These are phyloP conservation scores for Hoplostethus atlanticus DNA, from an alignment of 2,797 vertebrate genomes.

Conservation along the genomic window DNA sequence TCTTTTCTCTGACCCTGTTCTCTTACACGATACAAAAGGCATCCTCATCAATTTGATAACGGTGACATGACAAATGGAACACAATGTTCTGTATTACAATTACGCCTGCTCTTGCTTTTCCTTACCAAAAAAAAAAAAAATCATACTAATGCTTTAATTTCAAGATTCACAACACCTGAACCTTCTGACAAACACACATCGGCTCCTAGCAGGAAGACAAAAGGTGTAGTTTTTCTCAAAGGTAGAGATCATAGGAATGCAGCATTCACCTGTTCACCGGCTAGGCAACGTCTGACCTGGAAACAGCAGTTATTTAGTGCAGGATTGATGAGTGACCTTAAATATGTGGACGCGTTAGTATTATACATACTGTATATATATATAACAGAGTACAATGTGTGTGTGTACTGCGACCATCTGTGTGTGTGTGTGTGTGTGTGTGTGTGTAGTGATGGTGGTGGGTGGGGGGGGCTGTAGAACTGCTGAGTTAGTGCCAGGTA, in stretches of 20 bases:
- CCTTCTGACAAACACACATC: not conserved
- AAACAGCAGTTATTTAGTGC: not conserved
- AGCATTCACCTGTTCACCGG: slow-evolving; percentile 34
- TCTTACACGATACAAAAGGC: not conserved
- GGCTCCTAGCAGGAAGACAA: slow-evolving; percentile 15
- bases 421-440: slow-evolving; percentile 17
- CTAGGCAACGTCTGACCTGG: slow-evolving; percentile 5
- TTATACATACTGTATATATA: slow-evolving; percentile 28
- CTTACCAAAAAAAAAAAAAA: slow-evolving; percentile 9
- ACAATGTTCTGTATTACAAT: slow-evolving; percentile 36
- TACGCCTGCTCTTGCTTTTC: slow-evolving; percentile 9
- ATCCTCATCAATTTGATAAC: not conserved
- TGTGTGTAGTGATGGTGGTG: slow-evolving; percentile 18
- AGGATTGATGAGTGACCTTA: not conserved
- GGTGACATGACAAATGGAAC: slow-evolving; percentile 39
- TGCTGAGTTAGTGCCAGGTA: slow-evolving; percentile 65
- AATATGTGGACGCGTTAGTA: not conserved
- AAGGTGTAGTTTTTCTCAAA: slow-evolving; percentile 18
- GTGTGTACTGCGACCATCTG: not conserved
- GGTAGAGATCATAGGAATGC: slow-evolving; percentile 2
- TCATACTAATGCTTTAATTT: slow-evolving; percentile 13
- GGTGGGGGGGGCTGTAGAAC: slow-evolving; percentile 57
- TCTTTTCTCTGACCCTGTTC: not conserved
- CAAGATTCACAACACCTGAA: not conserved
- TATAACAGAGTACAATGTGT: slow-evolving; percentile 25